Evolutionary conservation across 35 echinoderm and acorn worm species (phyloP).

Genomic region (Apostichopus californicus): DNA sequence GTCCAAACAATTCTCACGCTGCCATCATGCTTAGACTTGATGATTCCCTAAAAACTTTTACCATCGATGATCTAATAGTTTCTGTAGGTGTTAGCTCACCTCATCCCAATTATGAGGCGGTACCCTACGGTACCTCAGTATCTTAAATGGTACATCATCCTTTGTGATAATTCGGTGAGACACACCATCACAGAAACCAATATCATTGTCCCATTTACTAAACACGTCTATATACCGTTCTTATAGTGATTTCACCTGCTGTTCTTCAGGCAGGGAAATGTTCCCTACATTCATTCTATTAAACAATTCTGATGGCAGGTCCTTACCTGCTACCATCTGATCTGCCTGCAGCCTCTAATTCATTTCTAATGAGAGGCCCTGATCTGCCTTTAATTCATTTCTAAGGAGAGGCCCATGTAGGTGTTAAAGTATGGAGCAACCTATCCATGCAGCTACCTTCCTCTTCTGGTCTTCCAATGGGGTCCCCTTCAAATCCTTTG

Average conservation of each 20-base stretch:
- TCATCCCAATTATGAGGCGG: constrained; percentile 57
- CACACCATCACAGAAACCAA: neutral
- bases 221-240: neutral
- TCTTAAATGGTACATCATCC: constrained; percentile 41
- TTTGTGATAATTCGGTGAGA: constrained; percentile 8
- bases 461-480: constrained; percentile 60
- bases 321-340: neutral
- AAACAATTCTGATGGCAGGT: neutral
- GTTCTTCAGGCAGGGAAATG: too few species aligned
- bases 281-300: too few species aligned
- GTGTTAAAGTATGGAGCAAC: constrained; percentile 53
- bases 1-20: constrained; percentile 67
- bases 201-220: constrained; percentile 29
- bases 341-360: too few species aligned
- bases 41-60: constrained; percentile 36
- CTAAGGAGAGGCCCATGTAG: neutral
- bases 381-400: neutral
- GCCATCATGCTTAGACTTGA: constrained; percentile 75
- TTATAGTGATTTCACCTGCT: neutral
- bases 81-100: constrained; percentile 25
- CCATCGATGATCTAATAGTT: neutral
- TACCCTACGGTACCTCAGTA: constrained; percentile 32
- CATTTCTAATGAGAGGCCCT: too few species aligned
- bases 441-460: constrained; percentile 68
- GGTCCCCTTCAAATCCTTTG: constrained; percentile 51